Evolutionary conservation across 2,888 invertebrate species (phyloP).

Genomic region (Caenorhabditis sp.): DNA sequence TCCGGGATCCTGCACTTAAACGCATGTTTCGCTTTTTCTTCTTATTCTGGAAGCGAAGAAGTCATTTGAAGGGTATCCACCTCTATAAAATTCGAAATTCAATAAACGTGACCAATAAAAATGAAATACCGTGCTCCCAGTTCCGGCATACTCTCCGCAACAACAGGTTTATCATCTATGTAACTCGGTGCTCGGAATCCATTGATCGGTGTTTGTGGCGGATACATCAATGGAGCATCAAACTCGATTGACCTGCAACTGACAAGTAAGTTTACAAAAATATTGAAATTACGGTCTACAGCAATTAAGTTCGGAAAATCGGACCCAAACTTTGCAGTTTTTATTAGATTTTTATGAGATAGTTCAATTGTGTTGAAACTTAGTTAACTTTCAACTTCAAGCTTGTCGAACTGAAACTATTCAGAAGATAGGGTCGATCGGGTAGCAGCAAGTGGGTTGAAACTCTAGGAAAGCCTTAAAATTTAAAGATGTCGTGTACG

Average conservation of each 20-base stretch:
- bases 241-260: constrained; percentile 77
- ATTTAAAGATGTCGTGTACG: too few relatives aligned
- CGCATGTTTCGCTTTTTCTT: constrained; percentile 77
- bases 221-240: constrained; percentile 71
- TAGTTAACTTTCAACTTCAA: too few relatives aligned
- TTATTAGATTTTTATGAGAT: too few relatives aligned
- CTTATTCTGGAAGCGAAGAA: constrained; percentile 70
- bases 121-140: constrained; percentile 52
- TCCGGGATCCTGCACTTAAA: too few relatives aligned
- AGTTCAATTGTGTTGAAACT: too few relatives aligned
- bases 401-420: too few relatives aligned
- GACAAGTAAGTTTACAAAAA: not conserved
- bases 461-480: too few relatives aligned
- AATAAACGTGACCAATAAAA: not conserved
- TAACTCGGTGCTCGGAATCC: constrained; percentile 40
- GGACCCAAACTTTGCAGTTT: too few relatives aligned
- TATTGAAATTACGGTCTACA: too few relatives aligned
- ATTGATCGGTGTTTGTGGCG: constrained; percentile 69
- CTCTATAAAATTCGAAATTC: constrained; percentile 31
- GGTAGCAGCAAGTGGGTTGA: too few relatives aligned
- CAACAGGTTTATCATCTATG: constrained; percentile 50
- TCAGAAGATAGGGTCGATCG: too few relatives aligned
- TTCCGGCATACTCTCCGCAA: constrained; percentile 78
- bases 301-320: not conserved
- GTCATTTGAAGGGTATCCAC: constrained; percentile 70